Evolutionary conservation across 2,113 vertebrate genomes (phyloP).

Genomic region (Balaeniceps rex): DNA sequence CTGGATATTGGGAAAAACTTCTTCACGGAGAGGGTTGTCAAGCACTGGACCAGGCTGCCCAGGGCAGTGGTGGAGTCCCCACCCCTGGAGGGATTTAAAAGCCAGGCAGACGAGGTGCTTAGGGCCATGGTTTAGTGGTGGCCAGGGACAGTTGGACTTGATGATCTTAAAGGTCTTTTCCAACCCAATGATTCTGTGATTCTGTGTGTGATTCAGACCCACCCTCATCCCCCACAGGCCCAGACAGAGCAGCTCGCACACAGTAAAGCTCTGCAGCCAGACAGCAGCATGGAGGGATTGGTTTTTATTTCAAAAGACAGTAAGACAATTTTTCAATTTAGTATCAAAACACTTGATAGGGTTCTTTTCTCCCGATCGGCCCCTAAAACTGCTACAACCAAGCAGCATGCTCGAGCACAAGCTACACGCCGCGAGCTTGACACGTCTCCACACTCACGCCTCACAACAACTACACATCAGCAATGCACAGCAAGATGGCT

Average conservation of each 20-base stretch:
- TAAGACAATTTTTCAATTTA: slow-evolving; percentile 62
- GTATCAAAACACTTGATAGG: slow-evolving; percentile 75
- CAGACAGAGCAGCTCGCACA: accelerated
- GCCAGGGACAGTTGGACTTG: too few species aligned
- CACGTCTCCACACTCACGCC: background rate
- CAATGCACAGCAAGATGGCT: background rate
- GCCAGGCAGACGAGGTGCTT: too few species aligned
- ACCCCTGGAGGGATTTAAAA: too few species aligned
- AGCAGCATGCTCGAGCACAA: slow-evolving; percentile 55
- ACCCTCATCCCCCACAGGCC: too few species aligned
- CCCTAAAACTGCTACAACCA: slow-evolving; percentile 27
- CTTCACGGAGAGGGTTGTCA: too few species aligned
- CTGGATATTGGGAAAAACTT: too few species aligned
- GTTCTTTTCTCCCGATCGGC: slow-evolving; percentile 36
- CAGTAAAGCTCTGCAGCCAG: background rate
- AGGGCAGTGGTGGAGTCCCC: too few species aligned
- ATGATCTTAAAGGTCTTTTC: too few species aligned
- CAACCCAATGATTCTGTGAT: too few species aligned
- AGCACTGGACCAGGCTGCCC: too few species aligned
- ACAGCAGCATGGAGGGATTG: slow-evolving; percentile 37
- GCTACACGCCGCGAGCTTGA: background rate
- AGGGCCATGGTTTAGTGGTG: too few species aligned
- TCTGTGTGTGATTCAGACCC: too few species aligned
- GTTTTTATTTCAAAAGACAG: slow-evolving; percentile 78
- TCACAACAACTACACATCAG: background rate